Base-by-base conservation (phyloP, 2,888 invertebrate species). In the Drosophila nigricruria region DNA sequence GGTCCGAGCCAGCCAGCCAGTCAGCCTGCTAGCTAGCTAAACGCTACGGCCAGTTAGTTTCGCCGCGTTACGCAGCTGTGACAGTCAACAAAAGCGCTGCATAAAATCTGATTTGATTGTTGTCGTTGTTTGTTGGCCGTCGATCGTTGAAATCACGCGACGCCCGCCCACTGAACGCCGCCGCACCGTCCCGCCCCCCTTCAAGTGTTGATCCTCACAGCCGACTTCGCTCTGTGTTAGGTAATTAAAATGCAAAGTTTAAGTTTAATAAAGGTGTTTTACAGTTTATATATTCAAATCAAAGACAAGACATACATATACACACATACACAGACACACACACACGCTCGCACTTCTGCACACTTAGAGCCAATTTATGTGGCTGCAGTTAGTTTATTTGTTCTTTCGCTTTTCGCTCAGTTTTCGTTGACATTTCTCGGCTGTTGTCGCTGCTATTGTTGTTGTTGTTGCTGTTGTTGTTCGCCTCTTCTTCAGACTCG, bases 221-320 rank as follows among this genome's bases (percentile, higher is more conserved):
- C 25, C 53, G 38, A 45, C 54, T 62, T 49, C 68, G 77, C 72
- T 69, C 74, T 62, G 79, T 77, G 76, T 71, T 81, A 87, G 91
- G 82, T 90, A 90, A 88, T 87, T 91, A 88, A 53, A 87, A 59
- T 65, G 32, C 38, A 61, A 36, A n/a, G 52, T 36, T 53, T 2
- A 53, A 53, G 38, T 38, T 53, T 40, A 36, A 20, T 20, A 56
- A 56, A 27, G 18, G 32, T 56, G 56, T 16, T 40, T 30, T n/a
- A 45, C 42, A 18, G 18, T 47, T 18, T 40, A 56, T 47, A n/a
- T 47, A 64, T 52, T 45, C 53, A 70, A 81, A 66, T 67, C 72
- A 70, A 86, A 82, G 63, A 56, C 81, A 77, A 49, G n/a, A 27
- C 61, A 57, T 57, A 60, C 5, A 14, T 63, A 57, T 58, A 54